Percentiles rank a stretch among this genome's conserved stretches.
Evolutionary conservation across 2,113 vertebrate genomes (phyloP).

Genomic region (Chitala chitala): DNA sequence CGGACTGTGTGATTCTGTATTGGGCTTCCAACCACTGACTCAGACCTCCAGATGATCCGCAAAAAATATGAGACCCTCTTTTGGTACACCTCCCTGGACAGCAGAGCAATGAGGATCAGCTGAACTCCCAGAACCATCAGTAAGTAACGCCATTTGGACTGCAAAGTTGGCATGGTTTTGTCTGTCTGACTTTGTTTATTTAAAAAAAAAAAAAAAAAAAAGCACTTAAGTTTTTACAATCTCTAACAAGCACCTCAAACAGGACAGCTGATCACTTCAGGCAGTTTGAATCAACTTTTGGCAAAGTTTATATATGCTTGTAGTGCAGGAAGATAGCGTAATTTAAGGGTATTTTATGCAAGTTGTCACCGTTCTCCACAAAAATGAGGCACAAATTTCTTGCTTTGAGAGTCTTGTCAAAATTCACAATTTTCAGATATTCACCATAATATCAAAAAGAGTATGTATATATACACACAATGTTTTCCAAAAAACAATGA

Average conservation of each 20-base stretch:
- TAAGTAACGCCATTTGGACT: constrained; percentile 65
- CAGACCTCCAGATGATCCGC: constrained; percentile 58
- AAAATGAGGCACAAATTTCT: background rate
- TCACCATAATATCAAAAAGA: background rate
- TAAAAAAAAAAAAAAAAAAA: background rate
- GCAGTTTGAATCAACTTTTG: background rate
- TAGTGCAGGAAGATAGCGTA: background rate
- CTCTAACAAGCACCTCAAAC: constrained; percentile 3
- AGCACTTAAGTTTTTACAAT: background rate
- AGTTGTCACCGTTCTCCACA: background rate
- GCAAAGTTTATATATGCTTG: background rate
- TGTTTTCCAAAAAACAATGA: background rate
- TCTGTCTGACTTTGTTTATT: background rate
- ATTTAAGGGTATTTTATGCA: background rate
- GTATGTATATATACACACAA: background rate
- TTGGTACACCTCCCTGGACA: constrained; percentile 64
- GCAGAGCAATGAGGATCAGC: constrained; percentile 67
- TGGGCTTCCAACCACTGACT: constrained; percentile 25
- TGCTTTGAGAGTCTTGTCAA: background rate
- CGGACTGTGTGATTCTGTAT: constrained; percentile 46
- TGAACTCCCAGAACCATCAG: constrained; percentile 68
- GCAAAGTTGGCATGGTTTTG: constrained; percentile 47
- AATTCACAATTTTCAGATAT: background rate
- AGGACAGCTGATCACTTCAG: background rate
- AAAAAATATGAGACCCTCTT: constrained; percentile 66